A percentile compares a stretch with the other conserved stretches of the same genome.
Evolutionary conservation across 2,888 invertebrate species (phyloP).

Genomic region (Chrysolina haemoptera): DNA sequence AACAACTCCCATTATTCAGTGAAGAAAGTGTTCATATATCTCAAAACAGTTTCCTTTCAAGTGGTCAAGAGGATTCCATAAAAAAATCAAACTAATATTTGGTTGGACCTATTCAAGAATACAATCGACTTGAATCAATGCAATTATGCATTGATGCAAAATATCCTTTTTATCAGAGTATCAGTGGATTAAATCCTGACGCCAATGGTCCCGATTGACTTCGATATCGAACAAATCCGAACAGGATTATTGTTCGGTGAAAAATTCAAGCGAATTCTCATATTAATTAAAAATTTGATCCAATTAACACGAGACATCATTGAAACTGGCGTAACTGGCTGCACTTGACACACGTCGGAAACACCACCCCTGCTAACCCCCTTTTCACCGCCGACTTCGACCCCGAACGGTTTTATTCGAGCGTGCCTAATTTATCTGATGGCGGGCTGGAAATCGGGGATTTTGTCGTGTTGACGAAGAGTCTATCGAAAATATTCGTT

Average conservation of each 20-base stretch:
- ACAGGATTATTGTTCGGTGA: constrained; percentile 50
- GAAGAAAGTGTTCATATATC: no score
- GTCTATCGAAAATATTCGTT: constrained; percentile 33
- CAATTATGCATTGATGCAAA: no score
- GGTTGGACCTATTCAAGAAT: no score
- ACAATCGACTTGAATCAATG: no score
- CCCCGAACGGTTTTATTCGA: constrained; percentile 48
- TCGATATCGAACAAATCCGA: constrained; percentile 37
- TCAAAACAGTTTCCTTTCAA: no score
- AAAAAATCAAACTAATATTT: no score
- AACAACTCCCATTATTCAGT: no score
- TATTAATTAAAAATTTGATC: constrained; percentile 71
- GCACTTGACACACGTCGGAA: constrained; percentile 70
- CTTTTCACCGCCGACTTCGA: constrained; percentile 48
- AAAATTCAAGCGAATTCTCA: constrained; percentile 67
- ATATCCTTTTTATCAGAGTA: no score
- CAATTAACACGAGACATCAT: constrained; percentile 68
- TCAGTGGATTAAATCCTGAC: not conserved
- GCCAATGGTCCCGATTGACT: not conserved
- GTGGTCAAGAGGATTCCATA: no score
- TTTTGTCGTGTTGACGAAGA: constrained; percentile 28
- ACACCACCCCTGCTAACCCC: constrained; percentile 57
- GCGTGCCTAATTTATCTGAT: constrained; percentile 58
- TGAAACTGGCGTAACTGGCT: constrained; percentile 65
- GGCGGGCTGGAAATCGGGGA: constrained; percentile 43